Evolutionary conservation across 1,140 invertebrate genomes (phyloP).

Genomic region (Zaprionus africanus): DNA sequence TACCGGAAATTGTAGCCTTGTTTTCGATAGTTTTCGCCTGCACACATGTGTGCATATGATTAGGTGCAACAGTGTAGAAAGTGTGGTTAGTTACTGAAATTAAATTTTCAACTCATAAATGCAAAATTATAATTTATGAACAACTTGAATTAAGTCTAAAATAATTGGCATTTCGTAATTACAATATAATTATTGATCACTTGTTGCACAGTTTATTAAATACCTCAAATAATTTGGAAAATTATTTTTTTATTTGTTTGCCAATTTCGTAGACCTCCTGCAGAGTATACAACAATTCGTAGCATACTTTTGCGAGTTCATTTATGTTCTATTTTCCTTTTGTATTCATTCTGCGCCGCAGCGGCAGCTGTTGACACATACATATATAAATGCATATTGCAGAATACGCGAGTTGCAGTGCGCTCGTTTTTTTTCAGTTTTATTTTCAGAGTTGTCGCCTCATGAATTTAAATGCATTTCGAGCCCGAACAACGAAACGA

Average conservation of each 20-base stretch:
- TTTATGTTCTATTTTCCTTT: constrained; percentile 26
- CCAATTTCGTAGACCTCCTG: background rate
- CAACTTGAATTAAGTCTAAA: background rate
- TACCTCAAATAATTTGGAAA: no score
- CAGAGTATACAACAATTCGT: constrained; percentile 10
- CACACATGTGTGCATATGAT: background rate
- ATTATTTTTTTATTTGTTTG: no score
- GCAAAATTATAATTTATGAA: background rate
- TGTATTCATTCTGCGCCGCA: constrained; percentile 1
- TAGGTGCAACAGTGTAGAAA: background rate
- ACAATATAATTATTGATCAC: background rate
- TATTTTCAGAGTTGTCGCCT: constrained; percentile 20
- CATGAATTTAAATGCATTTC: constrained; percentile 58
- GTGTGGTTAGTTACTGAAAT: background rate
- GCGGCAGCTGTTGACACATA: constrained; percentile 59
- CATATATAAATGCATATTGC: constrained; percentile 49
- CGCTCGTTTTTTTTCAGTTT: constrained; percentile 8
- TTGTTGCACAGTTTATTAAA: background rate
- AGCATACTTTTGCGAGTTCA: constrained; percentile 3
- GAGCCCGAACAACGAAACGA: background rate
- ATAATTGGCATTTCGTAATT: no score
- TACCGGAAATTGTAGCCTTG: constrained; percentile 21
- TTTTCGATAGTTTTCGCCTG: background rate
- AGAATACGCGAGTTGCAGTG: constrained; percentile 17
- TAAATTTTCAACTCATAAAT: background rate